Base-by-base conservation (phyloP, 2,113 vertebrate species). In the Upupa epops region DNA sequence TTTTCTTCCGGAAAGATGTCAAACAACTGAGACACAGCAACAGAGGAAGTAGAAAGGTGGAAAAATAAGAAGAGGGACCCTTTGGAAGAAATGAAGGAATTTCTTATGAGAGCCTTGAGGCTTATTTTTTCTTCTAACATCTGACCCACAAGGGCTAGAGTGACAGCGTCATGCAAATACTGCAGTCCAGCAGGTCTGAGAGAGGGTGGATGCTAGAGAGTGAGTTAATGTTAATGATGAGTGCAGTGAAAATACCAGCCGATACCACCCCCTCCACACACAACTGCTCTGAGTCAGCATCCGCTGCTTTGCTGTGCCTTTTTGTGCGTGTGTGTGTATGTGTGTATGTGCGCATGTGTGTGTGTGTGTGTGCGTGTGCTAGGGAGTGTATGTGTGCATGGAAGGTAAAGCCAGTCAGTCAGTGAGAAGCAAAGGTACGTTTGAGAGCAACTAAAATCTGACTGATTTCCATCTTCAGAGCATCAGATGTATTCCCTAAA, bases 341-440 rank as follows among this genome's bases (percentile, higher is more conserved):
- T 94, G 70, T 88, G 85, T 94, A 66, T 88, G 83, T 92, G 89
- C 93, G 92, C 88, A 91, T 91, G 94, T 85, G 95, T 82, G 93
- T 92, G 95, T 42, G 94, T 42, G 96, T 45, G 97, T 46, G 96
- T 46, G 97, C 91, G 96, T 95, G 94, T 88, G 95, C 91, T 88
- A 92, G 93, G 94, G 96, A 96, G 96, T 81, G 96, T 95, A 97
- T 88, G 97, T 97, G 95, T 96, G 94, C 96, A 95, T 96, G 96
- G 96, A 96, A 97, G 98, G 97, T 98, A 97, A 96, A 97, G 96
- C 97, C 96, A 97, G 97, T 97, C 98, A 98, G 97, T 97, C 97
- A 98, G 97, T 97, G 97, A 97, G 97, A 98, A 98, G 97, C 98
- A 97, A 98, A 98, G 98, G 98, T 98, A 98, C 97, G 98, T 98